A percentile compares a stretch with the other conserved stretches of the same genome.
phyloP scores from a whole-genome alignment of 2,797 vertebrate species.

The Clarias fuscus region DNA sequence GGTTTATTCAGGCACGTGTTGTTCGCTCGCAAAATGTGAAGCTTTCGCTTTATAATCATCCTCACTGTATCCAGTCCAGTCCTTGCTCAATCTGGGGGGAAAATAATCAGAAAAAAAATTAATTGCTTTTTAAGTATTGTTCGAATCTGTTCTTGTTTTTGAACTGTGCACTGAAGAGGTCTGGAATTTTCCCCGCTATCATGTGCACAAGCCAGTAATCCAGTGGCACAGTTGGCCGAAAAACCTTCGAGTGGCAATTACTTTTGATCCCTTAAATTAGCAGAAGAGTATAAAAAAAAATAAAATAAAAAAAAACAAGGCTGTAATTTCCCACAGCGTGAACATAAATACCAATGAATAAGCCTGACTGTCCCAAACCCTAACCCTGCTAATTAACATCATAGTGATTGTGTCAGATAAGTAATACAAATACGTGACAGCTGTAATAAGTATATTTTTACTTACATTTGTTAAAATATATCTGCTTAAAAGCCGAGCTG shows the following conservation, averaged over 20 bases:
- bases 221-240: neutral
- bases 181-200: neutral
- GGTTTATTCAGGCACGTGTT: neutral
- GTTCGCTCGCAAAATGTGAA: neutral
- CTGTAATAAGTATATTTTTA: neutral
- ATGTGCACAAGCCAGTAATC: neutral
- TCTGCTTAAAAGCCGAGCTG: neutral
- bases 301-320: neutral
- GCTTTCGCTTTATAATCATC: neutral
- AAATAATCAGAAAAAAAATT: too few relatives aligned
- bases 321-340: neutral
- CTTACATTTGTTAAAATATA: neutral
- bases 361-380: neutral
- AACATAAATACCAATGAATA: neutral
- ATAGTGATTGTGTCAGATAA: neutral
- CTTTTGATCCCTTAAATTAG: neutral
- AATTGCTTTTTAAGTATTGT: neutral
- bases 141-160: neutral
- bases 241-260: neutral
- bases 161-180: neutral
- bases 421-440: neutral
- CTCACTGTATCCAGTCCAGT: neutral
- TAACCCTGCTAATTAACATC: constrained; percentile 4
- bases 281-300: neutral
- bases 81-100: neutral